Evolutionary conservation across 2,797 vertebrate species (phyloP), one percentile per base, ranked within the genome.

Genomic region (Trichosurus vulpecula): DNA sequence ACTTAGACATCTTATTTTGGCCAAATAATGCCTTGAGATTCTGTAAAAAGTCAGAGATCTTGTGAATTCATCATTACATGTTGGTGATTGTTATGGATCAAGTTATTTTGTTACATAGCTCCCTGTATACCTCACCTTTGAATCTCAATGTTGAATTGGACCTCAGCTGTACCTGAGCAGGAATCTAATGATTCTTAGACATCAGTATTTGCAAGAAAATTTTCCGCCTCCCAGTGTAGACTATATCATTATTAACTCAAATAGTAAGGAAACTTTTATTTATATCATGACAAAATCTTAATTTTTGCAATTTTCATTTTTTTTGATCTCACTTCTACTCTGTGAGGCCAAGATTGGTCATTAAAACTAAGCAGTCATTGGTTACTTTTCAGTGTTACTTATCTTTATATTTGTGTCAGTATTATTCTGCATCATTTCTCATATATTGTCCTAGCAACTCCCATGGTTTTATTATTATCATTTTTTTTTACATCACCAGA

Each of bases 1-100:
- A 61, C 10, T n/a, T 91, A 35, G 52, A 90, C 94, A 54, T 56
- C 52, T 95, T 95, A 89, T 95, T 90, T 95, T 92, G 19, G 16
- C 81, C 58, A 94, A 90, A 94, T 81, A 25, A 47, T 47, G 22
- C 19, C 22, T 27, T 81, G 22, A 74, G 9, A 81, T 47, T 47
- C 74, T 47, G 19, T 81, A 25, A 47, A 27, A 81, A 47, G 74
- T 27, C 22, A 81, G 41, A 74, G n/a, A 47, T 81, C 22, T 81
- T 47, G 9, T 25, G 74, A 47, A 47, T 81, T 81, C 22, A 81
- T 11, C n/a, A 27, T 81, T 47, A 8, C 81, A 74, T 81, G 9
- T 81, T 81, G 9, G 41, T 11, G 41, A 27, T 81, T 47, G 41
- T 81, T 81, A 47, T 47, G 41, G 41, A n/a, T 66, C n/a, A 61